Evolutionary conservation across 2,113 vertebrate species (phyloP).

Genomic region (Xenotilapia leptura): DNA sequence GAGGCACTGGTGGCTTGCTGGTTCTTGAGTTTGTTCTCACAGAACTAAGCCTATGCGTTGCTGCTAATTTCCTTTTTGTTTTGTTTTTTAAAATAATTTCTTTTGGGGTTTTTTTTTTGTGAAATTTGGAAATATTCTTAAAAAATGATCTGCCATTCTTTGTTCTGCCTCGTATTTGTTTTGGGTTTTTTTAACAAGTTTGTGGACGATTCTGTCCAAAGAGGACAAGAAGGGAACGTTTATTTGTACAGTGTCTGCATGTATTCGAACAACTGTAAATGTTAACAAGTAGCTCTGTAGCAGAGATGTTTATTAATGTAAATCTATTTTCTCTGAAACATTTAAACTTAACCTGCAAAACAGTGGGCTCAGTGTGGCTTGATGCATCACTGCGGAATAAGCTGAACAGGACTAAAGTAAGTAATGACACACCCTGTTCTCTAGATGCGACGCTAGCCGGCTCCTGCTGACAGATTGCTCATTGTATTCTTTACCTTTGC

Average conservation of each 20-base stretch:
- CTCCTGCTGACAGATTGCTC: not conserved
- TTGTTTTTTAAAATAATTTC: not conserved
- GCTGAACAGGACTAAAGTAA: not conserved
- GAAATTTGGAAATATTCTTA: slow-evolving; percentile 6
- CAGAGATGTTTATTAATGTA: slow-evolving; percentile 51
- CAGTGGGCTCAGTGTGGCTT: not conserved
- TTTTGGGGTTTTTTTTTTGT: not conserved
- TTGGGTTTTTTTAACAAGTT: not conserved
- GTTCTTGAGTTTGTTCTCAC: slow-evolving; percentile 68
- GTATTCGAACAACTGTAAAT: slow-evolving; percentile 63
- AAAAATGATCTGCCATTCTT: slow-evolving; percentile 4
- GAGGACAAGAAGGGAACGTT: slow-evolving; percentile 48
- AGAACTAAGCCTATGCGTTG: slow-evolving; percentile 69
- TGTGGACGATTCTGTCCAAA: not conserved
- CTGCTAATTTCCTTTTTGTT: slow-evolving; percentile 66
- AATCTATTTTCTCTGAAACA: slow-evolving; percentile 48
- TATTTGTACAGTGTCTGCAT: slow-evolving; percentile 58
- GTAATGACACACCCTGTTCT: not conserved
- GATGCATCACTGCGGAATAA: not conserved
- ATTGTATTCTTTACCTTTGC: not conserved
- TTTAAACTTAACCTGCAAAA: slow-evolving; percentile 40
- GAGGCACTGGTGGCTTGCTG: slow-evolving; percentile 79
- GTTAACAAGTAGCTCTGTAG: slow-evolving; percentile 58
- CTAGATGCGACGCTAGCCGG: not conserved
- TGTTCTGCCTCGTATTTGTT: not conserved